phyloP scores from a whole-genome alignment of 2,888 invertebrate species.

The Oscheius sp. region DNA sequence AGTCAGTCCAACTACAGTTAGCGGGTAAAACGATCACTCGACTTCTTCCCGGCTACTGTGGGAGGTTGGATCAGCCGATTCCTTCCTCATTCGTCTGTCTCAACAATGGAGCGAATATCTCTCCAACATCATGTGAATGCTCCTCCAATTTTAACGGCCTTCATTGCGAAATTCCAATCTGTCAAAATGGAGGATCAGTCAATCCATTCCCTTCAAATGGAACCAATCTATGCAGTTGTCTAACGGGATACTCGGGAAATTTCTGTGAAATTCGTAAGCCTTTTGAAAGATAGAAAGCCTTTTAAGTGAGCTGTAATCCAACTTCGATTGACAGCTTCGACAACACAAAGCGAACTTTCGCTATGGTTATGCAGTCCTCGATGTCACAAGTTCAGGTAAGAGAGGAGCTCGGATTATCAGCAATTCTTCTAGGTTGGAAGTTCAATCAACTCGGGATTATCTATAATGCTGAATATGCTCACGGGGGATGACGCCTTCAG shows the following conservation, averaged over 20 bases:
- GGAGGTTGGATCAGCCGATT: neutral
- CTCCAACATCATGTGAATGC: neutral
- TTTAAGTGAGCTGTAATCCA: neutral
- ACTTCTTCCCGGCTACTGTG: neutral
- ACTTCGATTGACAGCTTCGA: slow-evolving; percentile 27
- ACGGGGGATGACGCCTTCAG: slow-evolving; percentile 35
- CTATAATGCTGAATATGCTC: slow-evolving; percentile 27
- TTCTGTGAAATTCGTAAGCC: slow-evolving; percentile 7
- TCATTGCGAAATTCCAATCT: slow-evolving; percentile 4
- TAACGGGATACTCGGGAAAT: neutral
- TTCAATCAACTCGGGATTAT: slow-evolving; percentile 23
- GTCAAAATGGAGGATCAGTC: neutral
- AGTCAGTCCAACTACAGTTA: neutral
- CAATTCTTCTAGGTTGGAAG: neutral
- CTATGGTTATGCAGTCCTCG: slow-evolving; percentile 40
- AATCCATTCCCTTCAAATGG: slow-evolving; percentile 18
- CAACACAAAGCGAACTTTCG: slow-evolving; percentile 38
- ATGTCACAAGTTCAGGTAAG: slow-evolving; percentile 30
- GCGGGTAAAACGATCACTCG: neutral
- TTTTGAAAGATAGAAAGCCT: neutral
- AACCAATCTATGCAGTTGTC: neutral
- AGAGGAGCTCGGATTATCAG: neutral
- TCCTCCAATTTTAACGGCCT: neutral
- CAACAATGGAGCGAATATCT: neutral
- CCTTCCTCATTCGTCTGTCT: slow-evolving; percentile 2